Base-by-base conservation (phyloP, 2,888 invertebrate genomes). In the Parnassius apollo region DNA sequence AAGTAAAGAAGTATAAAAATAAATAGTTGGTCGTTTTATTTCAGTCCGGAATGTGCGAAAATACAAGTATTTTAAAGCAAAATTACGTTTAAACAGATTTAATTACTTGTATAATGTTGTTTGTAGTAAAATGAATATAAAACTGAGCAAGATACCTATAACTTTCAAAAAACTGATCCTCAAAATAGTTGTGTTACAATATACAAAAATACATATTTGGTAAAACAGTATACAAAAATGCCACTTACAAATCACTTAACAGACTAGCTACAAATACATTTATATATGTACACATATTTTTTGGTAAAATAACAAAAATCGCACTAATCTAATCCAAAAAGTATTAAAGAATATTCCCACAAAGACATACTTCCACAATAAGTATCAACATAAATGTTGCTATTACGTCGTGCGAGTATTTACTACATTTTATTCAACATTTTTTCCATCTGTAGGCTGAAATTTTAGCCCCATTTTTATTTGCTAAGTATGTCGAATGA, bases 1-100 rank as follows among this genome's bases (percentile, higher is more conserved):
- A 62, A 66, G 58, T 72, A 65, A 69, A 66, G 52, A 73, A 66
- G 67, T 60, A 65, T 61, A 65, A 68, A 72, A 66, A 69, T 67
- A 69, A 22, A 65, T 64, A 62, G 11, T 70, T 75, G 71, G 75
- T 73, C 74, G 68, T 69, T 60, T 60, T n/a, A 25, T 54, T 52
- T 57, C 18, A 35, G 35, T 60, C 44, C 49, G 64, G 64, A 64
- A 64, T 64, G 64, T 64, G 56, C 42, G 11, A 55, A 59, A 52
- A 25, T 44, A 50, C 18, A 44, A 48, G 46, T 12, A 49, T 54
- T 45, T 42, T 13, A 18, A 12, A 42, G 49, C 44, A 58, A 48
- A 59, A 49, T 49, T 57, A 12, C 12, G 25, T 25, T 25, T 25
- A 48, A 22, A 50, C 42, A 48, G 53, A 13, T 13, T 48, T 48